Base-by-base conservation (phyloP, 2,797 vertebrate genomes). In the Allobates femoralis region DNA sequence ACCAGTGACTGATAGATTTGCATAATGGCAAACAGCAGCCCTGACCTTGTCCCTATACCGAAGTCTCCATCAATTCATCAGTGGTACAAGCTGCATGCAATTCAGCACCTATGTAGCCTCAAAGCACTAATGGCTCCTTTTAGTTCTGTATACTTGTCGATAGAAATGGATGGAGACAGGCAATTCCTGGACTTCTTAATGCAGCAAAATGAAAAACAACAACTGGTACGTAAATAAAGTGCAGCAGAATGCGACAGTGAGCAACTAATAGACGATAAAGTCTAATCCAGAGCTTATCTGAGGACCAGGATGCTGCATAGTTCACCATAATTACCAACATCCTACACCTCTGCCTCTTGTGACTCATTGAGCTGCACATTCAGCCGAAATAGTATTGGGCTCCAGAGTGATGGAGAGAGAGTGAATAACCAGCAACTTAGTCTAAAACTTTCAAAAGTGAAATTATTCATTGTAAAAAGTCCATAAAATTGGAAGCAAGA, bases 51-150 rank as follows among this genome's bases (percentile, higher is more conserved):
- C 28, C 46, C 16, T 67, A 15, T 41, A 81, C 8, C n/a, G 30
- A 34, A 46, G 55, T 83, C 81, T 62, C 75, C 53, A 75, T 75
- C 81, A 83, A 83, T 83, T 62, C 58, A 83, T 83, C 69, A 74
- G 26, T 62, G 51, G 16, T 66, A 32, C 64, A 15, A 46, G 41
- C 37, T 21, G 26, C 58, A 66, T 67, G 60, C 79, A 51, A 32
- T 64, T 64, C 78, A 80, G 41, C 26, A 64, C 26, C 62, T 67
- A 80, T 21, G 78, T 64, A 66, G 30, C 79, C 46, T 28, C 10
- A 66, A 10, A 81, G 55, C 41, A 30, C 26, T 50, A 55, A 50
- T 53, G 46, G 4, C 51, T 77, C 55, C 50, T 21, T 55, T 51
- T 64, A 80, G 50, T 50, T 64, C 79, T 53, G 26, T 21, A 19